Conservation (phyloP, 2,888 invertebrate species). For the Onchidella celtica region DNA sequence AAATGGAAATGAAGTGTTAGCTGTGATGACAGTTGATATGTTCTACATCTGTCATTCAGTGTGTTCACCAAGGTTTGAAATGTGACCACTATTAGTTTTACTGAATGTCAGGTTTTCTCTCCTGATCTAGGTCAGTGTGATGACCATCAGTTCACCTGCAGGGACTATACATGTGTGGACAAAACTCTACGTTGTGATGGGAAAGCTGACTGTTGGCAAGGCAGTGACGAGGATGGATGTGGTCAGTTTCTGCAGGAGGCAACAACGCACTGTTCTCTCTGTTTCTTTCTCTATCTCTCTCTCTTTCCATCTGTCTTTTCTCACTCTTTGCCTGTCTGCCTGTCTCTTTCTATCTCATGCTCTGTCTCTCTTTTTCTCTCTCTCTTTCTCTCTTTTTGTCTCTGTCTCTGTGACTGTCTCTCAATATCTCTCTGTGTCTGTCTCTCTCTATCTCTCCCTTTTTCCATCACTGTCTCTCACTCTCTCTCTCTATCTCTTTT, state of each 20-base stretch:
- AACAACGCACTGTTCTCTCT: too few relatives aligned
- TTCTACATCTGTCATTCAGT: too few relatives aligned
- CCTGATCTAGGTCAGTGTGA: too few relatives aligned
- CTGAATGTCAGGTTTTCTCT: too few relatives aligned
- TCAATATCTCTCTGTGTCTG: background rate
- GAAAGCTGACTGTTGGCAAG: slow-evolving; percentile 65
- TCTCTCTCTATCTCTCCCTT: background rate
- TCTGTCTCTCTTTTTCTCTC: background rate
- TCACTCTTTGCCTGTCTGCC: background rate
- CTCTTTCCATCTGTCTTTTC: background rate
- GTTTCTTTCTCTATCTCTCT: background rate
- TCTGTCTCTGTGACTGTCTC: too few relatives aligned
- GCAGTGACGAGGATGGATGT: slow-evolving; percentile 67
- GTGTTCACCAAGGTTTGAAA: too few relatives aligned
- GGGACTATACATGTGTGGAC: slow-evolving; percentile 79
- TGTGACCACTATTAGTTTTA: too few relatives aligned
- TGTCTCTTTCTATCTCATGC: background rate
- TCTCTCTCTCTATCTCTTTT: background rate
- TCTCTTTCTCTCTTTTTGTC: background rate
- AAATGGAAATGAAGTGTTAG: too few relatives aligned
- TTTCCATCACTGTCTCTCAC: background rate
- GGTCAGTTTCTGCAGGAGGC: slow-evolving; percentile 44
- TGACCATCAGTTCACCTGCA: too few relatives aligned
- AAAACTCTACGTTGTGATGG: slow-evolving; percentile 62
- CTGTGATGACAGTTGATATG: too few relatives aligned